phyloP scores from a whole-genome alignment of 2,888 invertebrate species.

The Lissocephala sabroskyi region DNA sequence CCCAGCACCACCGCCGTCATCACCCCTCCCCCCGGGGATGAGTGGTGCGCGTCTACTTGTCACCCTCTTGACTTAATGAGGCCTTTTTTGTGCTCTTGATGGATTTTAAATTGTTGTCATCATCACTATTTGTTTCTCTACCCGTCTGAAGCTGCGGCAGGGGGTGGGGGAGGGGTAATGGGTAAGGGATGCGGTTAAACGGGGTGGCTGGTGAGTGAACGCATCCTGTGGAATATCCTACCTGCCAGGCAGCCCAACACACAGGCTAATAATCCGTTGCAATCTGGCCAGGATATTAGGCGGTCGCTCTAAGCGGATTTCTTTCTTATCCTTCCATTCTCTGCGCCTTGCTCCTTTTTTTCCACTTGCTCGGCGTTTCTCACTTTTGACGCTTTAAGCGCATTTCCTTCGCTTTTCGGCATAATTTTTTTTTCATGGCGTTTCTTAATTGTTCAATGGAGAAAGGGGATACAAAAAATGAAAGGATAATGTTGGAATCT shows the following conservation, averaged over 20 bases:
- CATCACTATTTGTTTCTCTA: slow-evolving; percentile 50
- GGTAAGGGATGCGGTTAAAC: not conserved
- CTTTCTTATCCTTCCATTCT: not conserved
- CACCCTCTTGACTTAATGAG: slow-evolving; percentile 69
- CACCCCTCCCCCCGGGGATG: no score
- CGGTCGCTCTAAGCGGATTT: slow-evolving; percentile 20
- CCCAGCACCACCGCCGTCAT: no score
- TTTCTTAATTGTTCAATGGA: no score
- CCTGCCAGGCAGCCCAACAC: slow-evolving; percentile 6
- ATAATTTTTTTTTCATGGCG: no score
- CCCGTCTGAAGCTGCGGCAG: no score
- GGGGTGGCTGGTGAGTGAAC: not conserved
- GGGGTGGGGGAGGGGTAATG: no score
- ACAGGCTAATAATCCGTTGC: slow-evolving; percentile 33
- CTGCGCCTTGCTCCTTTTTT: not conserved
- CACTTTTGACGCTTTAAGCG: slow-evolving; percentile 45
- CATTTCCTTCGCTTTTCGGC: slow-evolving; percentile 18
- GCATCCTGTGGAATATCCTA: slow-evolving; percentile 3
- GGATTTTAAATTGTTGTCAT: slow-evolving; percentile 69
- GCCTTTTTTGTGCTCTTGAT: slow-evolving; percentile 64
- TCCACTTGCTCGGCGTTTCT: slow-evolving; percentile 7
- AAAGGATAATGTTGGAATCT: no score
- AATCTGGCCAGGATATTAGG: no score
- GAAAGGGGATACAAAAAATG: no score
- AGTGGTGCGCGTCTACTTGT: slow-evolving; percentile 16